A percentile compares a stretch with the other conserved stretches of the same genome.
Evolutionary conservation across 53 echinoderm and acorn worm genomes (phyloP).

Genomic region (Luidia sarsii): DNA sequence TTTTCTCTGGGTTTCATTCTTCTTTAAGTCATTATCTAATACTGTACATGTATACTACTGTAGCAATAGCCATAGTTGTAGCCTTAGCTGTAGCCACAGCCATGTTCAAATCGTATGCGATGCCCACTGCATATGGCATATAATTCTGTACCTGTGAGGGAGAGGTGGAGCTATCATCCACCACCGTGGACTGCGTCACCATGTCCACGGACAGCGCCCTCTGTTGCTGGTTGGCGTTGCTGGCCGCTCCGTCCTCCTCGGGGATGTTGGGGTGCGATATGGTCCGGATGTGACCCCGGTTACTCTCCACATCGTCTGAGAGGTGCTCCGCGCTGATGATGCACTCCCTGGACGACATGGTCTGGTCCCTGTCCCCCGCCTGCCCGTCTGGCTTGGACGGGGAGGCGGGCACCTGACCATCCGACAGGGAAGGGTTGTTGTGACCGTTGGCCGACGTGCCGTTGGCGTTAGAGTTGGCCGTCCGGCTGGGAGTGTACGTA

Average conservation of each 20-base stretch:
- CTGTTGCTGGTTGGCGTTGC: not conserved
- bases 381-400: not conserved
- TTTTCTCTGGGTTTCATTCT: no score
- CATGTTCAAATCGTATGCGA: no score
- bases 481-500: slow-evolving; percentile 17
- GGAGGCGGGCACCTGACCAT: no score
- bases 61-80: no score
- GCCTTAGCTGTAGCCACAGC: no score
- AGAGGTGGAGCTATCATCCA: slow-evolving; percentile 29
- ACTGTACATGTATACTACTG: no score
- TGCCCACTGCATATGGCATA: no score
- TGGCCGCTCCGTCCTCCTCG: not conserved
- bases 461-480: slow-evolving; percentile 35
- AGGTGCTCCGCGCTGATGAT: slow-evolving; percentile 55
- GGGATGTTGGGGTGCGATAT: slow-evolving; percentile 56
- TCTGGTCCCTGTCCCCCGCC: not conserved
- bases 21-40: no score
- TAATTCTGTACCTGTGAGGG: slow-evolving; percentile 42
- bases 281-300: slow-evolving; percentile 30
- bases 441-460: slow-evolving; percentile 63
- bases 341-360: slow-evolving; percentile 36
- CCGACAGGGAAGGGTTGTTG: not conserved
- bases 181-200: slow-evolving; percentile 37
- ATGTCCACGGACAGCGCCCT: slow-evolving; percentile 25
- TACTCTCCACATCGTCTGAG: slow-evolving; percentile 35